Evolutionary conservation across 2,797 vertebrate species (phyloP), one percentile per base, ranked within the genome.

Genomic region (Acanthurus tractus): DNA sequence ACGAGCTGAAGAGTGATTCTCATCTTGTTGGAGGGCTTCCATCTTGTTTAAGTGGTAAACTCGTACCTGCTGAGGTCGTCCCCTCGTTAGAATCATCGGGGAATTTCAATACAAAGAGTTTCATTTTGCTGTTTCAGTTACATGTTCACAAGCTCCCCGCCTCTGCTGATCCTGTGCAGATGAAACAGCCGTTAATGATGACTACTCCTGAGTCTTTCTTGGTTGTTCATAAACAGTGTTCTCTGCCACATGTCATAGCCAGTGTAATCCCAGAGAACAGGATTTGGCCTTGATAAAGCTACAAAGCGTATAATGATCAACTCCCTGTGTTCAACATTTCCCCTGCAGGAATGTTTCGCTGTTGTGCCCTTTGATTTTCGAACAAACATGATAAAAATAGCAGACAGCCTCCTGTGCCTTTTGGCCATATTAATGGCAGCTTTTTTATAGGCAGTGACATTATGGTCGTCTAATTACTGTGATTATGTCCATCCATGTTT

Each of bases 371-470:
- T 93, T 89, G 79, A 91, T 90, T 92, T 74, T 34, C 17, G 22
- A 88, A 78, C 86, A 76, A 89, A 86, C 81, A 68, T 54, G 73
- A 86, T 88, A 77, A 86, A 90, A 91, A 89, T 69, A 80, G 76
- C 49, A 13, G 70, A 69, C 58, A 59, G 72, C 70, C 58, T 78
- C 73, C 49, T 13, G 36, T 76, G 78, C 84, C 78, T 87, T 88
- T 80, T 78, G 70, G 84, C 82, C 63, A 55, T 79, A 79, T 85
- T 83, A 82, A 86, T 68, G 62, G 63, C 68, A 65, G 76, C 68
- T 57, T 83, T 74, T 89, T 90, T 82, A 86, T 71, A 74, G 69
- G 66, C 49, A 53, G 53, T 58, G 79, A 88, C 78, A 79, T 87
- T 76, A 66, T 25, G 56, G 34, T 69, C 4, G 14, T 70, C 83